These are phyloP conservation scores for Drosophila monieri DNA, from an alignment of 2,888 invertebrate genomes.

Conservation along the genomic window DNA sequence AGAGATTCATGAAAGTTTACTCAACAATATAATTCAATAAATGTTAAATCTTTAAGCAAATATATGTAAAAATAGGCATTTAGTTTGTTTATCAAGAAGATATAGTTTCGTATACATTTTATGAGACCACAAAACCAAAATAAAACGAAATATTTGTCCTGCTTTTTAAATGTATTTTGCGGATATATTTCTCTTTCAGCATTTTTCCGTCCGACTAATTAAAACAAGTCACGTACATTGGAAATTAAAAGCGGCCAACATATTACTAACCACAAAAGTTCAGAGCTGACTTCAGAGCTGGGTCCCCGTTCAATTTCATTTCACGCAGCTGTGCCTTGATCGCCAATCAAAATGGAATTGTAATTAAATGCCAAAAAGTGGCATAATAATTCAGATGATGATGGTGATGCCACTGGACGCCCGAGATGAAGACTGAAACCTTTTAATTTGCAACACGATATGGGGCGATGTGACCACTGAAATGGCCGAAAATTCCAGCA, in stretches of 20 bases:
- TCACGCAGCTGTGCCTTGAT: conserved; percentile 45
- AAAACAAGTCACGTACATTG: conserved; percentile 75
- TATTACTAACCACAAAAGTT: conserved; percentile 63
- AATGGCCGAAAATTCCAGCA: conserved; percentile 21
- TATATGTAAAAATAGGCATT: background rate
- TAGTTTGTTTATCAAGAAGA: too few relatives aligned
- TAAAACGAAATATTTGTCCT: background rate
- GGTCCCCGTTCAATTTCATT: conserved; percentile 29
- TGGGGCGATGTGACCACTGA: conserved; percentile 14
- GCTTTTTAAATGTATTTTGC: background rate
- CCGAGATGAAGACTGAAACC: conserved; percentile 14
- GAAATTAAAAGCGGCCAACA: conserved; percentile 71
- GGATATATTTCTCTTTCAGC: conserved; percentile 12
- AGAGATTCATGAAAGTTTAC: background rate
- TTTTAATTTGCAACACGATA: conserved; percentile 43
- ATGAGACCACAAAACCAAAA: background rate
- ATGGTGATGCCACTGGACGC: conserved; percentile 13
- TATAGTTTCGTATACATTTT: background rate
- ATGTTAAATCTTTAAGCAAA: background rate
- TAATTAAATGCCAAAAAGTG: conserved; percentile 61
- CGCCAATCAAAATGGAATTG: conserved; percentile 55
- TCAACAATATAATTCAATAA: background rate
- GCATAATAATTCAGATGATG: conserved; percentile 57
- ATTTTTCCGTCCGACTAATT: conserved; percentile 53
- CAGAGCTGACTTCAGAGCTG: too few relatives aligned